Conservation (phyloP, 2,888 invertebrate genomes). For the Odontomyia ornata region DNA sequence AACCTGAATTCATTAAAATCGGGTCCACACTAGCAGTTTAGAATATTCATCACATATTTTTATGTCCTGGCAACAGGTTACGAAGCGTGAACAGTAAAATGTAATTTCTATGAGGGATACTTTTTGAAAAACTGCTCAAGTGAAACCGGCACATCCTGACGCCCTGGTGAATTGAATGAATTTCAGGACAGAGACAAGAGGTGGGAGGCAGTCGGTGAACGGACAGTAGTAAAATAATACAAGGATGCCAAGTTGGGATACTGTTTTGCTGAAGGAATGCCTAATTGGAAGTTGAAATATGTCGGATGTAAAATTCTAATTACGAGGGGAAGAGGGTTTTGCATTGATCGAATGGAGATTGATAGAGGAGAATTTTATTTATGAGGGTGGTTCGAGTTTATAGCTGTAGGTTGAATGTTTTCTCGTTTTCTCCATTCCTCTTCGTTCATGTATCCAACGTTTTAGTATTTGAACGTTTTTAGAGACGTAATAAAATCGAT, state of each 20-base stretch:
- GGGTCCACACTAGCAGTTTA: background rate
- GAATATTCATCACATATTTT: conserved; percentile 20
- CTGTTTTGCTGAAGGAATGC: background rate
- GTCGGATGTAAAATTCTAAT: conserved; percentile 46
- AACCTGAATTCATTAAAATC: conserved; percentile 4
- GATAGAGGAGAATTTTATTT: conserved; percentile 45
- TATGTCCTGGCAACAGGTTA: conserved; percentile 28
- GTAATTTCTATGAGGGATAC: conserved; percentile 15
- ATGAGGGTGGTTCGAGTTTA: conserved; percentile 46
- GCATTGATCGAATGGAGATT: conserved; percentile 46
- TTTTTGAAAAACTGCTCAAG: background rate
- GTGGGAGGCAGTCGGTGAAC: background rate
- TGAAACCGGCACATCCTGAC: background rate
- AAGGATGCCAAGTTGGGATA: background rate
- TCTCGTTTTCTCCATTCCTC: background rate
- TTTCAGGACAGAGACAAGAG: background rate
- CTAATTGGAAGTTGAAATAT: conserved; percentile 29
- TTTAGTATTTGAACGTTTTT: too few relatives aligned
- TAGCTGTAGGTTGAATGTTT: background rate
- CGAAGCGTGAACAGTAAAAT: conserved; percentile 14
- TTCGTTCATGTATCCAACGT: too few relatives aligned
- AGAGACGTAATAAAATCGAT: too few relatives aligned
- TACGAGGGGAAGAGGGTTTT: conserved; percentile 33
- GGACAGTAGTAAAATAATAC: background rate
- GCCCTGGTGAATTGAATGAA: background rate